A percentile compares a stretch with the other conserved stretches of the same genome.
Evolutionary conservation across 2,113 vertebrate genomes (phyloP).

Genomic region (Microtus richardsoni): DNA sequence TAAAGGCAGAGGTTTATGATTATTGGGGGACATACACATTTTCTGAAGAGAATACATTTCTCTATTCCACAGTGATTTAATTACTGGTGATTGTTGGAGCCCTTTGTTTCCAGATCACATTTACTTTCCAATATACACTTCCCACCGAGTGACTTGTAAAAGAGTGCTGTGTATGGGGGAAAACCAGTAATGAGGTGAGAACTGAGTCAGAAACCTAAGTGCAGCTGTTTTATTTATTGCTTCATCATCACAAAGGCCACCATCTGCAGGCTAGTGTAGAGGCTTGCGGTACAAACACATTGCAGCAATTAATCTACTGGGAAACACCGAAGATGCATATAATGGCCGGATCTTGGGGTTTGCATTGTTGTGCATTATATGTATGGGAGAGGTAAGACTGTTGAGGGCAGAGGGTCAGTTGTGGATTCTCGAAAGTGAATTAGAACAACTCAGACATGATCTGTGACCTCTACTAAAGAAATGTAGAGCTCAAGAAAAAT

Average conservation of each 20-base stretch:
- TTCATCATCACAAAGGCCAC: neutral
- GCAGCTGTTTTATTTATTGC: neutral
- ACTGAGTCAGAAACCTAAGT: neutral
- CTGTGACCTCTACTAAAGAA: neutral
- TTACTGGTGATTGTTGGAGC: neutral
- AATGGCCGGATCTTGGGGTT: neutral
- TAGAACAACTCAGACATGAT: neutral
- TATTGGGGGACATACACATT: neutral
- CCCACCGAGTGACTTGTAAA: neutral
- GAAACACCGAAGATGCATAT: neutral
- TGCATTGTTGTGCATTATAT: neutral
- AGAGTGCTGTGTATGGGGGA: neutral
- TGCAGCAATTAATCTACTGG: neutral
- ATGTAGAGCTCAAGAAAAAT: no score
- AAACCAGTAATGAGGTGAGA: neutral
- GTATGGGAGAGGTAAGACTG: neutral
- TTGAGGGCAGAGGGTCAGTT: neutral
- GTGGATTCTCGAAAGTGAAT: neutral
- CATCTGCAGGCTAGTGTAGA: neutral
- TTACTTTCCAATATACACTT: neutral
- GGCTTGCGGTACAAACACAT: neutral
- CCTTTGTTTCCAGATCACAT: conserved; percentile 7
- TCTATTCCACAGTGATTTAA: neutral
- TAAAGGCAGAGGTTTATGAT: neutral
- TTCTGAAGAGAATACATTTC: conserved; percentile 7